Base-by-base conservation (phyloP, 2,113 vertebrate genomes). In the Stercorarius parasiticus region DNA sequence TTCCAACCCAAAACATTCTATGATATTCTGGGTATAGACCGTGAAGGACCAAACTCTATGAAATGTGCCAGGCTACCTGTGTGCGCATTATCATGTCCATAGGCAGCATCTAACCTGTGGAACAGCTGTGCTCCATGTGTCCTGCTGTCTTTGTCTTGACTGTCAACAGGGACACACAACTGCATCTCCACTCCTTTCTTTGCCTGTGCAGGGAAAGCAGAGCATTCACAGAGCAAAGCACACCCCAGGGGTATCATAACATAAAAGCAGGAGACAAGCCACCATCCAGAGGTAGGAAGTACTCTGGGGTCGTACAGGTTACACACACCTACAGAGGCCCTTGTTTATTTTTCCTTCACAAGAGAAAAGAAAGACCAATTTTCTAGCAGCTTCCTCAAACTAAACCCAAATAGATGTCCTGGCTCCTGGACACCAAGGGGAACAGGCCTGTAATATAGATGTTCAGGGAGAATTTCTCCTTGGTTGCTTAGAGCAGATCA, bases 181-280 rank as follows among this genome's bases (percentile, higher is more conserved):
- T 47, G 6, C 26, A 34, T 7, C 26, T 78, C 3, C 1, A 15
- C 13, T 65, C 26, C 4, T 12, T 76, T 86, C 32, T 26, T 23
- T 30, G 22, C 52, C 71, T 43, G 30, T 34, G 45, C 49, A 59
- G 49, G 36, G 21, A 66, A 45, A 69, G 40, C 52, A 61, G 18
- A 9, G 19, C 16, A 10, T 3, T 21, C 16, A 55, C 82, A 58
- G 13, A 47, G n/a, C 38, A 47, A 88, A 76, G 45, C 19, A 20
- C 17, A 5, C 2, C 0, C 18, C 0, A 2, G 10, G 18, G 27
- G 6, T 55, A 7, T 13, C 40, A 6, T 4, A 36, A 29, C n/a
- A 17, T 15, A 42, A 16, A 30, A 69, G 19, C 29, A 80, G 43
- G 22, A 85, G 40, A 58, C 52, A 49, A 27, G 47, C 6, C 30